phyloP scores from a whole-genome alignment of 2,113 vertebrate genomes.

The Brienomyrus brachyistius region DNA sequence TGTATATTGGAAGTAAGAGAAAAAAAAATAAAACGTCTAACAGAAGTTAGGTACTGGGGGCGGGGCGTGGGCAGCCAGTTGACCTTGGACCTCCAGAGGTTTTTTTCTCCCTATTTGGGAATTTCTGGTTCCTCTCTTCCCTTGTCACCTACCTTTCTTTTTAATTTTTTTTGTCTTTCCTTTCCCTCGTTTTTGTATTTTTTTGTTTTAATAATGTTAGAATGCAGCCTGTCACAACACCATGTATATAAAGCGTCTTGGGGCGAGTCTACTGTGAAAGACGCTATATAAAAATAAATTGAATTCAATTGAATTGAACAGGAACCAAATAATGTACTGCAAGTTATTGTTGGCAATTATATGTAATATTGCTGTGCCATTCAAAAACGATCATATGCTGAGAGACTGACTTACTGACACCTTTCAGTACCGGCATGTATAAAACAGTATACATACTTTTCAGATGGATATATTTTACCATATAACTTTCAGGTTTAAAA shows the following conservation, averaged over 20 bases:
- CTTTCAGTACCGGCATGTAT: not conserved
- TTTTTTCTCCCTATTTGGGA: not conserved
- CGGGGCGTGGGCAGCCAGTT: not conserved
- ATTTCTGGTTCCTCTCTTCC: not conserved
- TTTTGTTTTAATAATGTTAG: not conserved
- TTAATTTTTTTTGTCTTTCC: not conserved
- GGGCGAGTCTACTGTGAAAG: not conserved
- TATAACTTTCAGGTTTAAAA: not conserved
- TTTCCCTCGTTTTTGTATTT: not conserved
- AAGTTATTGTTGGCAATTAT: not conserved
- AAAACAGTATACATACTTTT: not conserved
- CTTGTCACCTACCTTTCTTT: not conserved
- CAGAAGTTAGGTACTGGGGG: not conserved
- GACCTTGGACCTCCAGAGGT: not conserved
- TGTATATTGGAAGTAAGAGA: not conserved
- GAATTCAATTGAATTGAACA: not conserved
- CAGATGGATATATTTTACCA: not conserved
- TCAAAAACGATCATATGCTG: not conserved
- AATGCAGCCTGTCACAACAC: not conserved
- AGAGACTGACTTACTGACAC: not conserved
- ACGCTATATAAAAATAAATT: not conserved
- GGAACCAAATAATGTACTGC: not conserved
- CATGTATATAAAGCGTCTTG: not conserved
- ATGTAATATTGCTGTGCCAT: not conserved
- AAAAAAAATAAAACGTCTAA: not conserved